phyloP scores from a whole-genome alignment of 2,113 vertebrate species.

The Mungos mungo region DNA sequence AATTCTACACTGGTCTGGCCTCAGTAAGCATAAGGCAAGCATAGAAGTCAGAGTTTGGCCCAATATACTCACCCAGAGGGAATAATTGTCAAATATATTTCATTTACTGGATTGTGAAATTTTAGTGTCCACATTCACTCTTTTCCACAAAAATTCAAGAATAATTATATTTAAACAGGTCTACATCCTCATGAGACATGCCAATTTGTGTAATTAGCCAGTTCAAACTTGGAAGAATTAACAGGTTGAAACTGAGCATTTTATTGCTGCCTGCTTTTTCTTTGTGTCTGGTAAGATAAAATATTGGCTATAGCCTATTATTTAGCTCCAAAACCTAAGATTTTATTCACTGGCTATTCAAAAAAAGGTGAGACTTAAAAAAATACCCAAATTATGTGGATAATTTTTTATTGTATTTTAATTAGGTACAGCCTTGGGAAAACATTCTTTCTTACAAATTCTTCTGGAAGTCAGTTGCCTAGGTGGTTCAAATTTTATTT shows the following conservation, averaged over 20 bases:
- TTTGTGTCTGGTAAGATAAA: background rate
- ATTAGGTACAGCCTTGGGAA: background rate
- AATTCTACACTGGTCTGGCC: background rate
- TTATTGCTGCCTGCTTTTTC: background rate
- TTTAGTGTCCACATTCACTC: background rate
- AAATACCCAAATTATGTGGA: background rate
- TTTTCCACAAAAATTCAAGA: conserved; percentile 1
- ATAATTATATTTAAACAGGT: conserved; percentile 17
- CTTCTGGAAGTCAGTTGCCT: background rate
- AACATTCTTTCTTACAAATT: background rate
- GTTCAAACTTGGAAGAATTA: conserved; percentile 6
- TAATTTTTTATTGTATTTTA: conserved; percentile 22
- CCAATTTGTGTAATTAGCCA: background rate
- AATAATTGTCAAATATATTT: background rate
- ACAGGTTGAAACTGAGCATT: background rate
- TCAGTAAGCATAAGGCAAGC: conserved; percentile 22
- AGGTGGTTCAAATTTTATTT: background rate
- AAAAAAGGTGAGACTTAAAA: background rate
- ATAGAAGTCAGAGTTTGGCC: background rate
- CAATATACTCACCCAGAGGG: background rate
- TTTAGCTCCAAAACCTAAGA: background rate
- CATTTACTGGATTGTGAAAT: background rate
- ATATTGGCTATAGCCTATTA: background rate
- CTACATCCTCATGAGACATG: background rate
- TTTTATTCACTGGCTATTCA: background rate